These are phyloP conservation scores for Idaea straminata DNA, from an alignment of 2,888 invertebrate genomes.

Conservation along the genomic window DNA sequence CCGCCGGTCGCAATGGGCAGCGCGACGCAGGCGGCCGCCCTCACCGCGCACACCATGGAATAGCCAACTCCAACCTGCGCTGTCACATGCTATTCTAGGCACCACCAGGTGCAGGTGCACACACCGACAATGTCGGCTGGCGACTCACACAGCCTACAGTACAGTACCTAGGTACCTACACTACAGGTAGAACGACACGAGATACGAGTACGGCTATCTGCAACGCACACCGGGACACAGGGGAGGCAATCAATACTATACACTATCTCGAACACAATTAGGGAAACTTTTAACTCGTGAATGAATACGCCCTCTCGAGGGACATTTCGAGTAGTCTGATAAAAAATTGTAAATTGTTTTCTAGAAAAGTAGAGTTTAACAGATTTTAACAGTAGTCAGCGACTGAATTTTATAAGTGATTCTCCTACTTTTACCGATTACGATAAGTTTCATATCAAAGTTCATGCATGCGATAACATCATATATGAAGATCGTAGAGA, in stretches of 20 bases:
- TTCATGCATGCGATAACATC: constrained; percentile 54
- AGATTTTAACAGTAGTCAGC: constrained; percentile 72
- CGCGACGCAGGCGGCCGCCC: constrained; percentile 81
- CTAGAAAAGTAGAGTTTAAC: constrained; percentile 68
- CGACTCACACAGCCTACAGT: constrained; percentile 50
- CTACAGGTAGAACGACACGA: neutral
- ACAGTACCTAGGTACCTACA: neutral
- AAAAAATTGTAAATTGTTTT: constrained; percentile 70
- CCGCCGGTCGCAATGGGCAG: constrained; percentile 85
- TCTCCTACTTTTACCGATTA: constrained; percentile 67
- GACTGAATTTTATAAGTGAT: constrained; percentile 77
- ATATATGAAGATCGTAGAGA: constrained; percentile 33
- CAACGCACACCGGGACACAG: constrained; percentile 67
- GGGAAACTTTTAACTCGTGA: constrained; percentile 47
- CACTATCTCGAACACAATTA: constrained; percentile 52
- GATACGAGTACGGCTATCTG: constrained; percentile 55
- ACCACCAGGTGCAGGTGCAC: constrained; percentile 43
- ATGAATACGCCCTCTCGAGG: constrained; percentile 44
- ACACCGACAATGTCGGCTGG: constrained; percentile 45
- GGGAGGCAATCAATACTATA: constrained; percentile 67
- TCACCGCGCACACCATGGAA: constrained; percentile 81
- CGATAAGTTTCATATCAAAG: constrained; percentile 64
- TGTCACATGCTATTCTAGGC: constrained; percentile 78
- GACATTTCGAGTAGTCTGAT: constrained; percentile 53
- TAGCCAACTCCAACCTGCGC: constrained; percentile 81